Percentiles rank a stretch among this genome's conserved stretches.
These are phyloP conservation scores for Drosophila teissieri DNA, from an alignment of 1,140 invertebrate genomes.

Conservation along the genomic window DNA sequence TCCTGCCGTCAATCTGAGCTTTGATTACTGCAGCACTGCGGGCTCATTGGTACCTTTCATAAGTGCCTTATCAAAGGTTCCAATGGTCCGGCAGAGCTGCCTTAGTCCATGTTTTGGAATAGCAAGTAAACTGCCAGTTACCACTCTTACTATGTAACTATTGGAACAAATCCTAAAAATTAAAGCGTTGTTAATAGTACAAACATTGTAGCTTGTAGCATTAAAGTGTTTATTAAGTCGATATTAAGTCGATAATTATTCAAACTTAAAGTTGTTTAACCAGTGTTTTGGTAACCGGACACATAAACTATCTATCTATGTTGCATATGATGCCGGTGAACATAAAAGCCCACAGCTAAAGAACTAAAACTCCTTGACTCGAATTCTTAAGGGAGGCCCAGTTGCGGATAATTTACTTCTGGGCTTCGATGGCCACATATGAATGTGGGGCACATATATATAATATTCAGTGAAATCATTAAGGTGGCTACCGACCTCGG, in stretches of 20 bases:
- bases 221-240: no score
- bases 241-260: no score
- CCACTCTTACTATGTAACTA: not conserved
- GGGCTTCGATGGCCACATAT: not conserved
- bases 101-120: not conserved
- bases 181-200: no score
- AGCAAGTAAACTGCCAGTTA: no score
- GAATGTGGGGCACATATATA: slow-evolving; percentile 2
- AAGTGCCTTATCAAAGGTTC: not conserved
- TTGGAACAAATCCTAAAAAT: no score
- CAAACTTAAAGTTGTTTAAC: no score
- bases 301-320: not conserved
- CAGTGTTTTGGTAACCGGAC: no score
- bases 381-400: slow-evolving; percentile 8
- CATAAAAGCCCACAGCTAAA: not conserved
- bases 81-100: not conserved
- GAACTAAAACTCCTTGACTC: no score
- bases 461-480: slow-evolving; percentile 5
- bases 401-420: slow-evolving; percentile 15
- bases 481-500: slow-evolving; percentile 1
- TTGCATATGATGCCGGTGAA: not conserved
- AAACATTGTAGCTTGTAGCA: no score
- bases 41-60: not conserved
- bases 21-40: not conserved
- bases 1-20: not conserved